These are phyloP conservation scores for Rissa tridactyla DNA, from an alignment of 2,113 vertebrate genomes.

Conservation along the genomic window DNA sequence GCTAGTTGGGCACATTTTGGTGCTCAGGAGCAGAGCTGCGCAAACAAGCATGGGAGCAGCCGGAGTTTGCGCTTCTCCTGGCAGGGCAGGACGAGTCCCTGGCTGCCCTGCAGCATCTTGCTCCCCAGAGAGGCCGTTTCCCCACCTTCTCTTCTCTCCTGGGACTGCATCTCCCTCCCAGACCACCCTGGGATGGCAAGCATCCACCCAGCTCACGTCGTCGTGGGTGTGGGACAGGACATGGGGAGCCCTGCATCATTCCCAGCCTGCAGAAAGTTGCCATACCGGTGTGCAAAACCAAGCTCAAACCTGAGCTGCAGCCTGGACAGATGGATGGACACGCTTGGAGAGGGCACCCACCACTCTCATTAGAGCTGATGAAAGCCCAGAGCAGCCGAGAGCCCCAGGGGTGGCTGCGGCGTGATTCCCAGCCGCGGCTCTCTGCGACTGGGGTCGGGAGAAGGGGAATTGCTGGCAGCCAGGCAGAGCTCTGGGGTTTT, in stretches of 20 bases:
- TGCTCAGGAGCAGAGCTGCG: background rate
- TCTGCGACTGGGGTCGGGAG: accelerated
- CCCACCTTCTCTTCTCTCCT: background rate
- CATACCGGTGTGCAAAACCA: background rate
- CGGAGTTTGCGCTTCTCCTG: background rate
- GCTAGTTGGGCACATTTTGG: background rate
- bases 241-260: background rate
- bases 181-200: background rate
- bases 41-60: background rate
- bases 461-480: background rate
- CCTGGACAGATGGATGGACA: background rate
- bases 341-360: accelerated
- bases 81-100: background rate
- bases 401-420: background rate
- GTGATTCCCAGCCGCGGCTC: background rate
- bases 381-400: background rate
- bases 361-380: background rate
- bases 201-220: background rate
- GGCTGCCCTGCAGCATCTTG: background rate
- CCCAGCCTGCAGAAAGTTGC: background rate
- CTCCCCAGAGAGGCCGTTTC: background rate
- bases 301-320: background rate
- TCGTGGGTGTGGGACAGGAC: background rate
- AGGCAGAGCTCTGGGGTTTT: background rate
- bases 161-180: background rate